These are phyloP conservation scores for Chironomus tepperi DNA, from an alignment of 1,140 invertebrate species.

Conservation along the genomic window DNA sequence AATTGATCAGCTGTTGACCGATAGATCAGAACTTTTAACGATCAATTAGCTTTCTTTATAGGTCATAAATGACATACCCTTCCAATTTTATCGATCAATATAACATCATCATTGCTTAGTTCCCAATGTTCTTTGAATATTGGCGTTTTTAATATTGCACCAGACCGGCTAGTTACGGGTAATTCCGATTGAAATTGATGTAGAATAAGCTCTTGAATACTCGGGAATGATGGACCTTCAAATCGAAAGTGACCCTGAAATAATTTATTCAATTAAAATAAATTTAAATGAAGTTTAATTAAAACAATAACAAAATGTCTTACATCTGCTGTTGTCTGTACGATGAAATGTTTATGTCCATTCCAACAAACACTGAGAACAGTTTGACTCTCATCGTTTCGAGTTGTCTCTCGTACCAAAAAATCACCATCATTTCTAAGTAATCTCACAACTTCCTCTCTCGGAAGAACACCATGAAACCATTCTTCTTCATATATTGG, in stretches of 20 bases:
- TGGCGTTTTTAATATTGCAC: conserved; percentile 77
- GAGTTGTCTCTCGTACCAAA: conserved; percentile 87
- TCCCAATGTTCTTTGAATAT: conserved; percentile 92
- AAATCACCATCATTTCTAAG: conserved; percentile 86
- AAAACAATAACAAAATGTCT: conserved; percentile 40
- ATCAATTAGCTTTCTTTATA: background rate
- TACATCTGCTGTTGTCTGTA: conserved; percentile 78
- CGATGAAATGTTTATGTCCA: conserved; percentile 94
- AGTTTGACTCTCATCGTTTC: conserved; percentile 84
- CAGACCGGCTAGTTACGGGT: conserved; percentile 84
- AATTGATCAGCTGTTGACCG: too few relatives aligned
- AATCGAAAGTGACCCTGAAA: conserved; percentile 75
- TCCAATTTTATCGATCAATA: conserved; percentile 88
- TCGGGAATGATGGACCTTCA: conserved; percentile 86
- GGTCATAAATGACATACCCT: conserved; percentile 52
- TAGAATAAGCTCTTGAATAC: conserved; percentile 81
- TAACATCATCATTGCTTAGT: conserved; percentile 91
- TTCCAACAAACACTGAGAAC: conserved; percentile 94
- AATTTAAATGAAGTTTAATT: conserved; percentile 20
- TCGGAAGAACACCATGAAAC: conserved; percentile 93
- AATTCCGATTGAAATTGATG: conserved; percentile 76
- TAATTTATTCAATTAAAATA: conserved; percentile 20
- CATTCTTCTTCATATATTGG: conserved; percentile 83
- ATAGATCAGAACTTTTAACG: too few relatives aligned
- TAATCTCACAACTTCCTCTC: conserved; percentile 90